Evolutionary conservation across 2,888 invertebrate genomes (phyloP).

Genomic region (Hirtodrosophila histrioides): DNA sequence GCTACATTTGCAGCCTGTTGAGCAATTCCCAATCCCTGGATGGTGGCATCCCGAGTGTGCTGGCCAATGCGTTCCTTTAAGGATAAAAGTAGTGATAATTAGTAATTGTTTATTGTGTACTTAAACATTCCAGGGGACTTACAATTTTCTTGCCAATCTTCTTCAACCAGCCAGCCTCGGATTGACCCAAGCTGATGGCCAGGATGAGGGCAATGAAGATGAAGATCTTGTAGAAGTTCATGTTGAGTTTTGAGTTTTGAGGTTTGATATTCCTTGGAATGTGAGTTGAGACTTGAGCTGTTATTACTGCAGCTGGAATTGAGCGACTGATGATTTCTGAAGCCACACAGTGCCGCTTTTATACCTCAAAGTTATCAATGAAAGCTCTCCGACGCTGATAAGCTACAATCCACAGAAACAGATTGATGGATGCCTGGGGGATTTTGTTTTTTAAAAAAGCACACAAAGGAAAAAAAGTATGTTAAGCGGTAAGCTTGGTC

Average conservation of each 20-base stretch:
- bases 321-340: slow-evolving; percentile 33
- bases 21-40: slow-evolving; percentile 67
- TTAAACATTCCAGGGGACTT: slow-evolving; percentile 14
- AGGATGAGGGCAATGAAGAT: slow-evolving; percentile 45
- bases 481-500: neutral
- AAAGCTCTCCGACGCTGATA: too few species aligned
- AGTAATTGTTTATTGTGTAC: neutral
- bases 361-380: too few species aligned
- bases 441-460: slow-evolving; percentile 11
- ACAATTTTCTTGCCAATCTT: slow-evolving; percentile 58
- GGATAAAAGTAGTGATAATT: neutral
- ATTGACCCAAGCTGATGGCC: slow-evolving; percentile 47
- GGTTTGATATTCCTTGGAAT: slow-evolving; percentile 7
- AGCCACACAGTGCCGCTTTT: too few species aligned
- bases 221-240: slow-evolving; percentile 65
- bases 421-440: too few species aligned
- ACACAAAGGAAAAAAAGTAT: slow-evolving; percentile 3
- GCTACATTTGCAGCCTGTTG: slow-evolving; percentile 76
- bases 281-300: neutral
- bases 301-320: slow-evolving; percentile 11
- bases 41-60: slow-evolving; percentile 74
- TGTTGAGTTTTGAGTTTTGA: slow-evolving; percentile 25
- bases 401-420: too few species aligned
- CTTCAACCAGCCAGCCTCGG: slow-evolving; percentile 59
- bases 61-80: slow-evolving; percentile 71